phyloP scores from a whole-genome alignment of 2,113 vertebrate species.

The Copsychus sechellarum region DNA sequence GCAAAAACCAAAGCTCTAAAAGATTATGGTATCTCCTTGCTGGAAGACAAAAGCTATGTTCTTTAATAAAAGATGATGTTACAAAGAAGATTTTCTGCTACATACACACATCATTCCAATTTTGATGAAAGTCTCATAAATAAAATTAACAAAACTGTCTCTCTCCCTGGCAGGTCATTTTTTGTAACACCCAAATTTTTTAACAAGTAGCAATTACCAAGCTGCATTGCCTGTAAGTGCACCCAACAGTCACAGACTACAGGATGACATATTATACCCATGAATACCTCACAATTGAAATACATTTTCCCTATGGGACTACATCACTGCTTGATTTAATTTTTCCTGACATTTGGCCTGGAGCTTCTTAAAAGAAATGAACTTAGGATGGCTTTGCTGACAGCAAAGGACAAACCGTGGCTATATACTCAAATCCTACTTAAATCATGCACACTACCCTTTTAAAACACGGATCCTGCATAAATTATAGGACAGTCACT shows the following conservation, averaged over 20 bases:
- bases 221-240: constrained; percentile 22
- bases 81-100: neutral
- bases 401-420: constrained; percentile 61
- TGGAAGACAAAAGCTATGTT: neutral
- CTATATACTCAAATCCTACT: constrained; percentile 7
- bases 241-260: constrained; percentile 55
- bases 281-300: constrained; percentile 67
- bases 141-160: constrained; percentile 51
- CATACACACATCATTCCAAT: neutral
- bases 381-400: constrained; percentile 54
- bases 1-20: neutral
- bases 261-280: constrained; percentile 50
- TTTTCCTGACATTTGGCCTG: constrained; percentile 64
- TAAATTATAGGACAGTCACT: neutral
- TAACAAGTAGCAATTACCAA: constrained; percentile 58
- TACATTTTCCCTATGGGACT: constrained; percentile 54
- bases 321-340: constrained; percentile 67
- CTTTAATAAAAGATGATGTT: neutral
- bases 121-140: constrained; percentile 38
- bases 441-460: constrained; percentile 30
- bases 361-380: constrained; percentile 65
- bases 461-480: constrained; percentile 38
- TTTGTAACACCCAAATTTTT: constrained; percentile 45
- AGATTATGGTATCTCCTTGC: neutral
- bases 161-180: constrained; percentile 25